A percentile compares a stretch with the other conserved stretches of the same genome.
Conservation (phyloP, 2,888 invertebrate species). For the Rapana venosa region DNA sequence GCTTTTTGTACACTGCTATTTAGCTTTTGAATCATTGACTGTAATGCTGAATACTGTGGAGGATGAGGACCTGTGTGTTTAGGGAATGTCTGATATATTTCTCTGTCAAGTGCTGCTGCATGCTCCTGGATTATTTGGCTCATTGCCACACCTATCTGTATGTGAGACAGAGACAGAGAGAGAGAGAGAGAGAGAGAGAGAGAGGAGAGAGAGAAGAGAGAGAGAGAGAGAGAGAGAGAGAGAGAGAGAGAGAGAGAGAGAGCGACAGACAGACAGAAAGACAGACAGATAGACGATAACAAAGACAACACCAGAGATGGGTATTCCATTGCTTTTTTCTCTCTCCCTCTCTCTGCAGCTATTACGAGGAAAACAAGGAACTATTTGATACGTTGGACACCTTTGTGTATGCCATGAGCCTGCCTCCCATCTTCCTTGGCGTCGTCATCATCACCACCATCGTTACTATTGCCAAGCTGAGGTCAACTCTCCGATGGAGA, state of each 20-base stretch:
- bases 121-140: too few relatives aligned
- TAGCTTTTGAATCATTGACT: too few relatives aligned
- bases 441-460: conserved; percentile 13
- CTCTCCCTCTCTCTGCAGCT: conserved; percentile 2
- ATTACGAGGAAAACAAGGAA: conserved; percentile 11
- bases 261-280: not conserved
- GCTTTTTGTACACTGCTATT: too few relatives aligned
- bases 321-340: not conserved
- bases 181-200: too few relatives aligned
- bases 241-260: too few relatives aligned
- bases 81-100: too few relatives aligned
- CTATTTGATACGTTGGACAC: not conserved
- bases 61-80: too few relatives aligned
- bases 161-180: too few relatives aligned
- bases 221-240: too few relatives aligned
- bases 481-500: not conserved
- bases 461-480: conserved; percentile 8
- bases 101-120: too few relatives aligned
- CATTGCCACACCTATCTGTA: too few relatives aligned
- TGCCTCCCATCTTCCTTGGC: not conserved
- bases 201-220: not conserved
- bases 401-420: not conserved
- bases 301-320: not conserved
- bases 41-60: too few relatives aligned
- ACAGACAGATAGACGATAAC: not conserved